Evolutionary conservation across 2,113 vertebrate genomes (phyloP).

Genomic region (Carollia perspicillata): DNA sequence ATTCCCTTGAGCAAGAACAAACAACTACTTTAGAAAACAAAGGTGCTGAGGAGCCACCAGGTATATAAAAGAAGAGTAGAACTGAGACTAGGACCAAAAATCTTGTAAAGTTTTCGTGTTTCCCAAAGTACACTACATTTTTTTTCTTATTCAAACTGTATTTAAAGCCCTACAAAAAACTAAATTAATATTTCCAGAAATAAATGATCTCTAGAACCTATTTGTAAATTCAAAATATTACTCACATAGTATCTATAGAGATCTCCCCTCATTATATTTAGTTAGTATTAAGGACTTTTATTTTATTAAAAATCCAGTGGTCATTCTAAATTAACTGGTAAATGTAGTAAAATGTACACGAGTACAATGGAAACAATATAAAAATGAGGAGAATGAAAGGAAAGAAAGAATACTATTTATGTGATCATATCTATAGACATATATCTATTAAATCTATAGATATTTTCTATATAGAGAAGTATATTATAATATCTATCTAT

Average conservation of each 20-base stretch:
- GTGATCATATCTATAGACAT: too few relatives aligned
- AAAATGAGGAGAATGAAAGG: background rate
- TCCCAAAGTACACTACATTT: background rate
- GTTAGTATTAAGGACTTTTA: background rate
- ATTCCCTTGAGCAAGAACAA: constrained; percentile 25
- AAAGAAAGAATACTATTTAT: background rate
- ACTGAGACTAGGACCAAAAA: background rate
- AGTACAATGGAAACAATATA: background rate
- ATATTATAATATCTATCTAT: too few relatives aligned
- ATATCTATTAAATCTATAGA: too few relatives aligned
- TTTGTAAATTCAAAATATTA: background rate
- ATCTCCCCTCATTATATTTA: background rate
- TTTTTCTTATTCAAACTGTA: background rate
- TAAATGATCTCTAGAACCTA: background rate
- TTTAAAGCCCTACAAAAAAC: background rate
- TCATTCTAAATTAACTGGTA: background rate
- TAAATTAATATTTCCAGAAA: background rate
- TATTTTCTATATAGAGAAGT: too few relatives aligned
- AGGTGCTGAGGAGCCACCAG: background rate
- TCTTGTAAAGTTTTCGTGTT: background rate
- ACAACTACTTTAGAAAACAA: background rate
- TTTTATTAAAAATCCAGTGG: background rate
- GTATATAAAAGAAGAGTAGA: background rate
- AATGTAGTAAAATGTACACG: background rate
- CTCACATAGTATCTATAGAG: accelerated